Conservation (phyloP, 2,797 vertebrate species). For the Sebastolobus alascanus region DNA sequence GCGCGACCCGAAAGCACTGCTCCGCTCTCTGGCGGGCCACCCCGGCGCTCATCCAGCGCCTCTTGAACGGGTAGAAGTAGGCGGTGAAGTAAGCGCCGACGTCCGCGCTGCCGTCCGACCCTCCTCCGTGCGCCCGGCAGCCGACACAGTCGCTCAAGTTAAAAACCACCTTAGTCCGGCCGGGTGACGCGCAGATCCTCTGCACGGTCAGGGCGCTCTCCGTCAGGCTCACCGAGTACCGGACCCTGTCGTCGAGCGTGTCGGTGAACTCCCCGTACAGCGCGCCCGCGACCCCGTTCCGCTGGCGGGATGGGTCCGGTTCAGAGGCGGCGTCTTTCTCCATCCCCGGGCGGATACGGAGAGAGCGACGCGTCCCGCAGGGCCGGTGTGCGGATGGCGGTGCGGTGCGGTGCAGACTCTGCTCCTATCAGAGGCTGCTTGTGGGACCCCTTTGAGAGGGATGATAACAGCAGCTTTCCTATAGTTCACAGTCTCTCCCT, state of each 20-base stretch:
- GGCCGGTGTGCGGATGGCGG: constrained; percentile 75
- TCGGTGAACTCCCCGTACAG: constrained; percentile 84
- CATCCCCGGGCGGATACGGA: constrained; percentile 71
- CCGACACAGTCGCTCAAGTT: constrained; percentile 87
- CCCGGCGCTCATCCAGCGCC: constrained; percentile 83
- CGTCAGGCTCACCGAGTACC: constrained; percentile 84
- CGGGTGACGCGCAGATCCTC: constrained; percentile 71
- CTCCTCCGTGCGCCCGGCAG: constrained; percentile 80
- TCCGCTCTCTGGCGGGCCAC: constrained; percentile 85
- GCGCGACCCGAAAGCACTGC: constrained; percentile 85
- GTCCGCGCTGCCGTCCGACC: constrained; percentile 71
- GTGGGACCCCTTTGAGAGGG: constrained; percentile 60
- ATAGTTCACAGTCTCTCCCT: constrained; percentile 79
- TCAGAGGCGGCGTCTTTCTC: constrained; percentile 70
- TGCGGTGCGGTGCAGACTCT: constrained; percentile 66
- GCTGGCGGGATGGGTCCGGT: constrained; percentile 69
- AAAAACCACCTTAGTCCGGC: constrained; percentile 73
- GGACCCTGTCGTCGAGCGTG: constrained; percentile 72
- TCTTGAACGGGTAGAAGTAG: constrained; percentile 87
- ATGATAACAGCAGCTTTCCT: constrained; percentile 41
- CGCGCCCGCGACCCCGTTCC: constrained; percentile 67
- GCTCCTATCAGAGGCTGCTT: constrained; percentile 61
- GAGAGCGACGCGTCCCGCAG: constrained; percentile 72
- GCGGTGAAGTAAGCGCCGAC: constrained; percentile 86
- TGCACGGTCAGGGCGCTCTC: constrained; percentile 83